A percentile compares a stretch with the other conserved stretches of the same genome.
Conservation (phyloP, 2,113 vertebrate species). For the Anser cygnoides region DNA sequence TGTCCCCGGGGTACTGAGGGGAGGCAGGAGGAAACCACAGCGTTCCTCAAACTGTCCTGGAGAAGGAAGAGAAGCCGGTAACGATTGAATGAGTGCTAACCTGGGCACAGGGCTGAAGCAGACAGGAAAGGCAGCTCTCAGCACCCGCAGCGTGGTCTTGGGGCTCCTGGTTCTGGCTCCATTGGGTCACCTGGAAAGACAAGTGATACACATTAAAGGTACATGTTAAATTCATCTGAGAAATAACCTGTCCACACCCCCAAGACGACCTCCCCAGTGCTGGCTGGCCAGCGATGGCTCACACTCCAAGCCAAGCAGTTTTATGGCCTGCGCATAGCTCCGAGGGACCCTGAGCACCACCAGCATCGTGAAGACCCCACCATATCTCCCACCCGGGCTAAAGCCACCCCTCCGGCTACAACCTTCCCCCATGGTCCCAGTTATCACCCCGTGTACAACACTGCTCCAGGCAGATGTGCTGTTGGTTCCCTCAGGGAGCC, state of each 20-base stretch:
- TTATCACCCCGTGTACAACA: neutral
- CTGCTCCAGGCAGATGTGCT: neutral
- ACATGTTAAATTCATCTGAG: neutral
- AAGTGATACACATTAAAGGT: neutral
- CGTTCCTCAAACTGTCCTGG: too few species aligned
- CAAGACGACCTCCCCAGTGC: too few species aligned
- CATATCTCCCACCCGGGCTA: neutral
- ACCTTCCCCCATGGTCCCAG: neutral
- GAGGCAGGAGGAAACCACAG: too few species aligned
- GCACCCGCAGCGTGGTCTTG: too few species aligned
- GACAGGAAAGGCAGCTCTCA: neutral
- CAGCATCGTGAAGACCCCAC: neutral
- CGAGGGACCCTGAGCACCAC: neutral
- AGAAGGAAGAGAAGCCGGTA: neutral
- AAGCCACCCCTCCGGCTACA: neutral
- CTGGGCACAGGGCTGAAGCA: neutral
- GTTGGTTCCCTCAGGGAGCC: too few species aligned
- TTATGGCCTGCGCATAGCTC: neutral
- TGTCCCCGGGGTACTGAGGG: neutral
- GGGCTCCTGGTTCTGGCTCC: neutral
- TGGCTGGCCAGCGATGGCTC: neutral
- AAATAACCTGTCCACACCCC: neutral
- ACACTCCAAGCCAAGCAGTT: neutral
- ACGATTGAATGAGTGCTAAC: neutral
- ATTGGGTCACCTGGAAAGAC: neutral